phyloP scores from a whole-genome alignment of 2,888 invertebrate genomes.

The Andrena minutula region DNA sequence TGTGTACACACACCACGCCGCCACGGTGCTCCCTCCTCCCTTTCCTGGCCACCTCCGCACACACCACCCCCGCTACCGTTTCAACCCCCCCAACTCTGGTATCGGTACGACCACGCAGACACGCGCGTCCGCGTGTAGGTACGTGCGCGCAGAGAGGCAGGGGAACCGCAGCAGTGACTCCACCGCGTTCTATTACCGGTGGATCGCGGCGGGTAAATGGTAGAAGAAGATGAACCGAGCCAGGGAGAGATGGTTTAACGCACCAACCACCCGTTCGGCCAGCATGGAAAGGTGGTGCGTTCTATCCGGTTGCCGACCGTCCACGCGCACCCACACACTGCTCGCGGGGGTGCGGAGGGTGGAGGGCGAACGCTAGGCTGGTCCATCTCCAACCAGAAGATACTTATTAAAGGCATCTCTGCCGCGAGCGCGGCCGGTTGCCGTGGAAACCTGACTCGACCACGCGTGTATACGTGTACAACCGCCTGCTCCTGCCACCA shows the following conservation, averaged over 20 bases:
- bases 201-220: conserved; percentile 63
- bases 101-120: background rate
- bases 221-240: conserved; percentile 54
- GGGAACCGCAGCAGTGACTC: conserved; percentile 60
- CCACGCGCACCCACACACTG: conserved; percentile 20
- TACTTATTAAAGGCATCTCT: conserved; percentile 84
- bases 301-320: conserved; percentile 44
- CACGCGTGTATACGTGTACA: conserved; percentile 62
- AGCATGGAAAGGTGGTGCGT: conserved; percentile 58
- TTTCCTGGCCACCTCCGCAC: background rate
- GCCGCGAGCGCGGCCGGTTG: conserved; percentile 80
- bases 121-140: background rate
- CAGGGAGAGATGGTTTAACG: conserved; percentile 59
- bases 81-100: conserved; percentile 27
- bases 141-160: conserved; percentile 17
- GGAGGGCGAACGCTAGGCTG: conserved; percentile 57
- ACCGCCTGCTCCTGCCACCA: conserved; percentile 39
- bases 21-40: background rate
- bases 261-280: conserved; percentile 52
- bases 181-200: conserved; percentile 70
- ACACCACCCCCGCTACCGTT: background rate
- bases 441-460: conserved; percentile 81
- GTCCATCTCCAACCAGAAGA: conserved; percentile 76
- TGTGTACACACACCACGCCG: conserved; percentile 17
- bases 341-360: conserved; percentile 39